phyloP scores from a whole-genome alignment of 1,140 invertebrate genomes.

The Wasmannia auropunctata region DNA sequence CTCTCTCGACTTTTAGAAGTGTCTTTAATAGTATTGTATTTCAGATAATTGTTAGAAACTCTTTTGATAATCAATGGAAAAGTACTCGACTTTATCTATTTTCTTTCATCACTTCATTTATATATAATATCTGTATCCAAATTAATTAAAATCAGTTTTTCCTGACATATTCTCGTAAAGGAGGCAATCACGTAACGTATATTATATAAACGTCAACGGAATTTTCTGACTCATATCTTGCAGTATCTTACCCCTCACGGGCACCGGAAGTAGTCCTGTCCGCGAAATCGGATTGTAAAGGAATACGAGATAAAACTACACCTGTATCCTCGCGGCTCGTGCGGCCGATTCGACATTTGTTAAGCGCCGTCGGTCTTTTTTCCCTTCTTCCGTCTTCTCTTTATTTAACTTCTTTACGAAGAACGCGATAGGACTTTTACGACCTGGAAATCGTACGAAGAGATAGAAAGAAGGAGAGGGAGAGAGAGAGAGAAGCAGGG shows the following conservation, averaged over 20 bases:
- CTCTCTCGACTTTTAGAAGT: neutral
- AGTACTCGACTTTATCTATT: neutral
- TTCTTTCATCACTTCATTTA: neutral
- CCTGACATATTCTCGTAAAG: neutral
- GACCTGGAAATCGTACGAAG: constrained; percentile 60
- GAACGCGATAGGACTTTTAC: constrained; percentile 72
- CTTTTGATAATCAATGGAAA: neutral
- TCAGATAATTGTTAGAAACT: neutral
- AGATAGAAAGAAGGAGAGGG: neutral
- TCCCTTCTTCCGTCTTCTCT: constrained; percentile 31
- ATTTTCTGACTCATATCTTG: neutral
- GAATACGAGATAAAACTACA: constrained; percentile 73
- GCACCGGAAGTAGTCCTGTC: constrained; percentile 54
- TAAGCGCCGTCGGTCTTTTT: neutral
- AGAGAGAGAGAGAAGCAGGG: neutral
- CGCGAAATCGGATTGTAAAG: constrained; percentile 65
- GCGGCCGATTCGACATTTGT: constrained; percentile 66
- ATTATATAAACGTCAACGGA: neutral
- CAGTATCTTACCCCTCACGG: neutral
- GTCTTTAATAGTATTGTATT: neutral
- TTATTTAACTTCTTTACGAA: constrained; percentile 27
- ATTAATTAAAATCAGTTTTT: neutral
- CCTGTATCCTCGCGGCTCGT: constrained; percentile 75
- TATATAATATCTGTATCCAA: neutral
- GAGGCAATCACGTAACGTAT: neutral